Evolutionary conservation across 2,888 invertebrate species (phyloP).

Genomic region (Aphidius colemani): DNA sequence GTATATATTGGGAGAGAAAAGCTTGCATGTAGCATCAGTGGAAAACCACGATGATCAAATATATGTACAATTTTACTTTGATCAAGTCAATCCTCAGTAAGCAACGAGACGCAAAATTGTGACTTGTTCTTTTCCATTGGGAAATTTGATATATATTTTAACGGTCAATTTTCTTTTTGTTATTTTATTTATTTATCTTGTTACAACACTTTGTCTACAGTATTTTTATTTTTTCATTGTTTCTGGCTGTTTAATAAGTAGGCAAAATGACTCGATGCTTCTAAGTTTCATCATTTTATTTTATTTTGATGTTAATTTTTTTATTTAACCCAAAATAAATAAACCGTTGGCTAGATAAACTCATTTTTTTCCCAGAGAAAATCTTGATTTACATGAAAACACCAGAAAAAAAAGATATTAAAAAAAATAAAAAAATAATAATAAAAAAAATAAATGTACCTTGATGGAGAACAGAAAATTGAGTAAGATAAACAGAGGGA

Average conservation of each 20-base stretch:
- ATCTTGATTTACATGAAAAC: background rate
- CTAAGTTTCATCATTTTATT: constrained; percentile 27
- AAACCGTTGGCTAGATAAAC: background rate
- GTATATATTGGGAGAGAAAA: background rate
- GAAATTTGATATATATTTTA: constrained; percentile 34
- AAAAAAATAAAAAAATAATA: constrained; percentile 1
- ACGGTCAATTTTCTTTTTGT: constrained; percentile 27
- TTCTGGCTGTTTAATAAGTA: background rate
- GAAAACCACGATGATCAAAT: constrained; percentile 13
- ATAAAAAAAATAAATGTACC: constrained; percentile 6
- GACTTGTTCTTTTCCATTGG: constrained; percentile 31
- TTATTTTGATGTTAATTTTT: constrained; percentile 21
- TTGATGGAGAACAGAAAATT: background rate
- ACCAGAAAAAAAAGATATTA: constrained; percentile 2
- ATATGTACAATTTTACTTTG: background rate
- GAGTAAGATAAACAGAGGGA: background rate
- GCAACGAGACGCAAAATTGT: background rate
- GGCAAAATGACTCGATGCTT: background rate
- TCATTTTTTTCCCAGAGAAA: constrained; percentile 1
- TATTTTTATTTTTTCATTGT: constrained; percentile 29
- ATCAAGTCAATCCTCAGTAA: background rate
- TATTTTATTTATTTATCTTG: constrained; percentile 14
- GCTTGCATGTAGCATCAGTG: background rate
- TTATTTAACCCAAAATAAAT: constrained; percentile 13
- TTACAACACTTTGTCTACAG: constrained; percentile 29